phyloP scores from a whole-genome alignment of 2,113 vertebrate genomes.

The Papio anubis region DNA sequence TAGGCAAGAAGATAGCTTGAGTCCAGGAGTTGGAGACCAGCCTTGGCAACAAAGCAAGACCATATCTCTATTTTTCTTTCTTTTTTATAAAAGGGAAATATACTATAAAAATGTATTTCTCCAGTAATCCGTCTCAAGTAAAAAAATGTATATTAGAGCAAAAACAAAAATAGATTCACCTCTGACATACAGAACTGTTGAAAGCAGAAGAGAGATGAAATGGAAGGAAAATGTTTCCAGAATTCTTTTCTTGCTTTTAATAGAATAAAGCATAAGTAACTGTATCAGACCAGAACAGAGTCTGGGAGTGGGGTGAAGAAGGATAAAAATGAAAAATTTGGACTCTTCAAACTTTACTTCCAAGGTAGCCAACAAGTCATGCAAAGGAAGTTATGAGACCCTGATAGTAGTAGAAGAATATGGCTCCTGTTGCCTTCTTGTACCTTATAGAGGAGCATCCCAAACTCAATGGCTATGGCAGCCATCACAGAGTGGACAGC shows the following conservation, averaged over 20 bases:
- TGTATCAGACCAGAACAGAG: background rate
- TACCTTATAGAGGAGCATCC: accelerated
- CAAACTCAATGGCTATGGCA: background rate
- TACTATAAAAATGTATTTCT: background rate
- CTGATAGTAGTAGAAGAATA: accelerated
- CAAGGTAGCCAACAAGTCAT: background rate
- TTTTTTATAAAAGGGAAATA: background rate
- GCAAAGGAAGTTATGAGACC: background rate
- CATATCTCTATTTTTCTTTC: too few species aligned
- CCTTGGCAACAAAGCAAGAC: too few species aligned
- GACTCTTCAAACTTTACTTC: background rate
- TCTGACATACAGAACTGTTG: background rate
- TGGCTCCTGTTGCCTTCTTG: background rate
- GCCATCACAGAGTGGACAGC: background rate
- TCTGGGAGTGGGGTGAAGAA: background rate
- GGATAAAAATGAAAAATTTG: background rate
- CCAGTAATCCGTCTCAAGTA: background rate
- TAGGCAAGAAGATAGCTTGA: too few species aligned
- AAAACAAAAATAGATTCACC: conserved; percentile 32
- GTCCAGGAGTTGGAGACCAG: too few species aligned
- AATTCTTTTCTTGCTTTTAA: background rate
- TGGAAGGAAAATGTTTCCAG: background rate
- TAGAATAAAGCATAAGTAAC: background rate
- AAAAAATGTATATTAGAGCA: background rate
- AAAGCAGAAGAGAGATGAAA: background rate